phyloP scores from a whole-genome alignment of 2,888 invertebrate species.

The Lepidochrysops patricia region DNA sequence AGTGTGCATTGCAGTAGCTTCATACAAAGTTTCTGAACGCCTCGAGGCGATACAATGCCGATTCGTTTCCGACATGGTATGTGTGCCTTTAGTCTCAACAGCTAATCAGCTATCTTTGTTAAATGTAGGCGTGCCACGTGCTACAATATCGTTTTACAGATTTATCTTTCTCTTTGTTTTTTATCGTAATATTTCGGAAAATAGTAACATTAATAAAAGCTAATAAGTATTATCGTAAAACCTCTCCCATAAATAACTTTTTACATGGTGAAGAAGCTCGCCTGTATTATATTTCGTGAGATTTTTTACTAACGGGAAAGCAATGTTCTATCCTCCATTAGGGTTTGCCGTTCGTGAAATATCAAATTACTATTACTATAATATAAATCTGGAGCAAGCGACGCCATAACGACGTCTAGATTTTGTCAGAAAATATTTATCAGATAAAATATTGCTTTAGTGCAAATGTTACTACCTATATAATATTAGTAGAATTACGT shows the following conservation, averaged over 20 bases:
- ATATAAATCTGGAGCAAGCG: neutral
- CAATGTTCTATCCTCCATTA: conserved; percentile 1
- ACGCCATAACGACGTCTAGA: neutral
- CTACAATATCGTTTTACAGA: too few relatives aligned
- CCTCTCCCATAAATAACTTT: neutral
- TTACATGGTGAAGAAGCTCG: neutral
- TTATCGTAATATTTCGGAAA: neutral
- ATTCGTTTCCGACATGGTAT: too few relatives aligned
- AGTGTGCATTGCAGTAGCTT: too few relatives aligned
- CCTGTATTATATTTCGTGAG: conserved; percentile 2
- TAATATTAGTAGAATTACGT: too few relatives aligned
- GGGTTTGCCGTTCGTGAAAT: neutral
- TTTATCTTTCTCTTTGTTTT: too few relatives aligned
- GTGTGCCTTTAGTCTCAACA: too few relatives aligned
- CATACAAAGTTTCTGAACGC: too few relatives aligned
- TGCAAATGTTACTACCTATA: too few relatives aligned
- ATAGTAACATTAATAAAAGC: neutral
- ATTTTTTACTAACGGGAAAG: conserved; percentile 1
- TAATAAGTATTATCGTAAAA: neutral
- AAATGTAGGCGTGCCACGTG: too few relatives aligned
- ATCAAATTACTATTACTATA: too few relatives aligned
- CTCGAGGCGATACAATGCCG: too few relatives aligned
- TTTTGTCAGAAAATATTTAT: neutral
- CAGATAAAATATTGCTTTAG: neutral
- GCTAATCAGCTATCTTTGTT: too few relatives aligned